Base-by-base conservation (phyloP, 2,113 vertebrate genomes). In the Dasyurus viverrinus region DNA sequence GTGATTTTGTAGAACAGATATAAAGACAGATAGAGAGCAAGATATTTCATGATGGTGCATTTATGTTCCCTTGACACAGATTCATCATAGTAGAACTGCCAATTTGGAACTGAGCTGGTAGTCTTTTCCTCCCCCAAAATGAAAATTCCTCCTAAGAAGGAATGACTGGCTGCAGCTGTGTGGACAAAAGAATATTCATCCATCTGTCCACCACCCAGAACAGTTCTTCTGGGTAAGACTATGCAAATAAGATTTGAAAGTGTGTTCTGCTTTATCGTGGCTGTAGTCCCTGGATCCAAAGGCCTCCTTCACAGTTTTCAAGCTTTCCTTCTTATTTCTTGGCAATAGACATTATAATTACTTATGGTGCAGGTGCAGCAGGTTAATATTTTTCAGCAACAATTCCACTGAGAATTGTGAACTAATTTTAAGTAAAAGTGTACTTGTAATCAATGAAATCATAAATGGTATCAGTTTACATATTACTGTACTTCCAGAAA, bases 401-500 rank as follows among this genome's bases (percentile, higher is more conserved):
- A 84, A 94, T 96, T 60, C 25, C 25, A 48, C 1, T 68, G 47
- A 91, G 91, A 94, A 97, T 55, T 93, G 89, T 93, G 90, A 95
- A 26, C 76, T 92, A 94, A 60, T 94, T 90, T 94, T 89, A 27
- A 96, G 47, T 0, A 76, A 53, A 94, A 94, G 89, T 93, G 47
- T 30, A 90, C 25, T 68, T 76, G 96, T 94, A 52, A 42, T 24
- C 53, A 95, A 47, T 42, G 22, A 48, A 46, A 91, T 93, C 92
- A 42, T 96, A 94, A 76, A 91, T 84, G 84, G 54, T 90, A 24
- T 93, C 68, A 19, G 60, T 96, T 89, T 95, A 54, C 89, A 96
- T 94, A 95, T 25, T 22, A 25, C 14, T 27, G 50, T 16, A 95
- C 57, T 97, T 94, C 95, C 90, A 93, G 89, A 95, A 96, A 92